A percentile compares a stretch with the other conserved stretches of the same genome.
Evolutionary conservation across 2,113 vertebrate species (phyloP).

Genomic region (Phylloscopus whistleri): DNA sequence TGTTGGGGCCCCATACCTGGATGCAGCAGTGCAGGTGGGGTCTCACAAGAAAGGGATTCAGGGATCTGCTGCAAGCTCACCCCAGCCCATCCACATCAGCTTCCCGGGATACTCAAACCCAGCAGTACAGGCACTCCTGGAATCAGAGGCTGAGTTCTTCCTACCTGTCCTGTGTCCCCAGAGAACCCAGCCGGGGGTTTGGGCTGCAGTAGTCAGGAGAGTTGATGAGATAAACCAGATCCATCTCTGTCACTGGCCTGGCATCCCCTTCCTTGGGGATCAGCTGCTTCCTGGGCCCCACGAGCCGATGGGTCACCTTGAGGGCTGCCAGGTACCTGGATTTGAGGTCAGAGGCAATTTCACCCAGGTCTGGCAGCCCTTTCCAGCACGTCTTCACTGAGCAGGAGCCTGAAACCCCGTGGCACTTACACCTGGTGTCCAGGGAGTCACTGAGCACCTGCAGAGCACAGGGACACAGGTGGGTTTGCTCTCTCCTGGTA

Average conservation of each 20-base stretch:
- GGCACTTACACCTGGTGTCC: constrained; percentile 78
- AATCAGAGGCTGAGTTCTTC: not conserved
- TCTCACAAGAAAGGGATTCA: not conserved
- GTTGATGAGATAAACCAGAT: constrained; percentile 75
- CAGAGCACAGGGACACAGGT: not conserved
- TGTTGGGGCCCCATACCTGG: not conserved
- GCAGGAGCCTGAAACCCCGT: constrained; percentile 80
- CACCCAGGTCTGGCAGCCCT: constrained; percentile 64
- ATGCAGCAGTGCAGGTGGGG: not conserved
- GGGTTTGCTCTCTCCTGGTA: not conserved
- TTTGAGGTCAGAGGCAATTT: constrained; percentile 74
- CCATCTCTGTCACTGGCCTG: constrained; percentile 65
- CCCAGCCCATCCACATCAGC: not conserved
- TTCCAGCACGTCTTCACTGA: constrained; percentile 82
- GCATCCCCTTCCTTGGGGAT: constrained; percentile 69
- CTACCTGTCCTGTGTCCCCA: constrained; percentile 79
- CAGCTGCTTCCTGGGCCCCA: constrained; percentile 71
- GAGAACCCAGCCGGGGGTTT: constrained; percentile 68
- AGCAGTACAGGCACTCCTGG: fast-evolving
- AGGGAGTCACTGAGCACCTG: constrained; percentile 74
- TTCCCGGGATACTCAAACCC: not conserved
- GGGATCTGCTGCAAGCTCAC: not conserved
- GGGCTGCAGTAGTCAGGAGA: constrained; percentile 75
- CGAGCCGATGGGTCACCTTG: constrained; percentile 70
- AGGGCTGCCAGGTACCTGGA: constrained; percentile 75